Base-by-base conservation (phyloP, 1,140 invertebrate genomes). In the Geopemphigus sp. region DNA sequence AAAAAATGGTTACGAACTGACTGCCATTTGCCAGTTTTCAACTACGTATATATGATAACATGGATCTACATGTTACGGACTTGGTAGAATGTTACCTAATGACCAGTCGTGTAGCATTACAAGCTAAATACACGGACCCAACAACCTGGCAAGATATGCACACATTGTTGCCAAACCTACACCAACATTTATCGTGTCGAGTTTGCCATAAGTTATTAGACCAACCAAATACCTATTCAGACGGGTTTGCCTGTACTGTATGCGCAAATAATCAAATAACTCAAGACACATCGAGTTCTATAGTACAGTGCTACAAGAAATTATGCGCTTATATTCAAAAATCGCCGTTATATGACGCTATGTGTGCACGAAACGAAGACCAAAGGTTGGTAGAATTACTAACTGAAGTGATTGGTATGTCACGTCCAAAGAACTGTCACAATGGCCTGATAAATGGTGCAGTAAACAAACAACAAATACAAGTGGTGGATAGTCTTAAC, bases 141-240 rank as follows among this genome's bases (percentile, higher is more conserved):
- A 88, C 87, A 80, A 90, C 91, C 45, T 93, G 92, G 90, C 89
- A 89, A 64, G 94, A 96, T 86, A 87, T 97, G 72, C 93, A 92
- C 86, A 88, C 92, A 81, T 88, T 94, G 82, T 88, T 96, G 81
- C 93, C 92, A 1, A 93, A 94, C 86, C 88, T 96, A 83, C 88
- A 94, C 11, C n/a, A 47, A 1, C 6, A 19, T 12, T 24, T 76
- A 45, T 76, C 54, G 0, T 76, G 73, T 61, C 32, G 5, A 3
- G 56, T 59, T n/a, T 76, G 73, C 15, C 6, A 61, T 19, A 57
- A 76, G 8, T 24, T 61, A 8, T 0, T 26, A 0, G 56, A 76
- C 22, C n/a, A 5, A 29, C 8, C n/a, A 0, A 22, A 47, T 61
- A 15, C 56, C 14, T n/a, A 74, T 57, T 19, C n/a, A 5, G 6